Evolutionary conservation across 1,140 invertebrate species (phyloP), one percentile per base, ranked within the genome.

Genomic region (Drosophila lacertosa): DNA sequence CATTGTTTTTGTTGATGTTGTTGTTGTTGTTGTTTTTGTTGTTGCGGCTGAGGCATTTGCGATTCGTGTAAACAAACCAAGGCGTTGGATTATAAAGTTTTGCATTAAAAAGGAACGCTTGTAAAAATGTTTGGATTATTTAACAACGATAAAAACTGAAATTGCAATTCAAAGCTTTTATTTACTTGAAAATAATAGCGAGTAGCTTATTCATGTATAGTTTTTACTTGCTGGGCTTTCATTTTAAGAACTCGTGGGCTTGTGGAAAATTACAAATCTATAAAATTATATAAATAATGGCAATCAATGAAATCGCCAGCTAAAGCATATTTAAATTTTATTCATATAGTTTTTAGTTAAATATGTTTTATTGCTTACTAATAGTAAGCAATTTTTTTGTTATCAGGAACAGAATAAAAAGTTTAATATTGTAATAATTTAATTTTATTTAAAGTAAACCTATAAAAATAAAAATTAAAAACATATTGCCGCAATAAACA

Each of bases 21-120:
- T n/a, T 66, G 29, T 54, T 48, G 50, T 62, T 29, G 50, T 59
- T 59, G 39, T 44, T 66, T 57, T 35, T 74, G 66, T 70, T 74
- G 53, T 74, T 74, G 66, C 32, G 45, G 57, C 55, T 57, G 78
- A 40, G 75, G 54, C 42, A 55, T 51, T 69, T 70, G 77, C 51
- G 50, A 64, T 70, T 80, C 65, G 73, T 77, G 73, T 84, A 84
- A 84, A 84, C 73, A 84, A 84, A 84, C 80, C 82, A 80, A 84
- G 80, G 80, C 80, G 73, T 81, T 48, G 76, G 73, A 81, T 84
- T 81, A 84, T 66, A 83, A 84, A 86, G 76, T 73, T 83, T 83
- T 71, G 71, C 76, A 84, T 84, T 79, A 62, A 65, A 86, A 77
- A 66, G 45, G 60, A 64, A 70, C 15, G 79, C 78, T 74, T 86